phyloP scores from a whole-genome alignment of 1,140 invertebrate species.

The Drosophila lacertosa region DNA sequence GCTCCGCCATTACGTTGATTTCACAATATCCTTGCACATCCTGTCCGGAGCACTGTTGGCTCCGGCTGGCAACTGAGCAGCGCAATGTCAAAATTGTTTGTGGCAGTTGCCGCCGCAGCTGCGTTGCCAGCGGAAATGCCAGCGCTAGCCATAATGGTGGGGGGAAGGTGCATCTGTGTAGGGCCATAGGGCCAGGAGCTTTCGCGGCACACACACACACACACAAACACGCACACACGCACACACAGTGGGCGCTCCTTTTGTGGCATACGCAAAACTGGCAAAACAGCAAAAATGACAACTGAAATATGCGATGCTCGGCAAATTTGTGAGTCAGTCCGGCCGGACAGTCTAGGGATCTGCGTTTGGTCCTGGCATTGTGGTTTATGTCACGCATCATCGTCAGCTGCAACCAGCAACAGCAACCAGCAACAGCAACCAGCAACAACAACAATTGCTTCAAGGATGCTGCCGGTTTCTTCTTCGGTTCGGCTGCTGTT shows the following conservation, averaged over 20 bases:
- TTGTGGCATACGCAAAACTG: slow-evolving; percentile 58
- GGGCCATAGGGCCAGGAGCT: slow-evolving; percentile 9
- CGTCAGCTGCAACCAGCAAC: slow-evolving; percentile 23
- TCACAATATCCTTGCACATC: slow-evolving; percentile 79
- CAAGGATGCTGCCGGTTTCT: slow-evolving; percentile 15
- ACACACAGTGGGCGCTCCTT: slow-evolving; percentile 16
- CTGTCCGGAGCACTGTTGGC: slow-evolving; percentile 48
- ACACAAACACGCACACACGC: neutral
- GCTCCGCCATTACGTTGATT: slow-evolving; percentile 74
- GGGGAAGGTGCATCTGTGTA: neutral
- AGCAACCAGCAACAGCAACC: neutral
- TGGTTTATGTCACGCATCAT: slow-evolving; percentile 56
- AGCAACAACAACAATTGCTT: slow-evolving; percentile 2
- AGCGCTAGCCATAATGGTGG: slow-evolving; percentile 22
- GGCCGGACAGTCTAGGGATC: slow-evolving; percentile 11
- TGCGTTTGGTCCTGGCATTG: slow-evolving; percentile 48
- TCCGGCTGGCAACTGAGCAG: slow-evolving; percentile 41
- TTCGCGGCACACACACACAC: slow-evolving; percentile 17
- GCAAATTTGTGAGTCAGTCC: slow-evolving; percentile 50
- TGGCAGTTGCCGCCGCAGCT: slow-evolving; percentile 74
- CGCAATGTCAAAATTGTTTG: slow-evolving; percentile 78
- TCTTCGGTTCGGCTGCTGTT: slow-evolving; percentile 11
- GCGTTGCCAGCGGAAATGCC: slow-evolving; percentile 72
- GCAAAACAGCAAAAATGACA: slow-evolving; percentile 77
- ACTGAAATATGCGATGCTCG: slow-evolving; percentile 70